Percentiles rank a stretch among this genome's conserved stretches.
These are phyloP conservation scores for Oceanites oceanicus DNA, from an alignment of 2,113 vertebrate species.

Conservation along the genomic window DNA sequence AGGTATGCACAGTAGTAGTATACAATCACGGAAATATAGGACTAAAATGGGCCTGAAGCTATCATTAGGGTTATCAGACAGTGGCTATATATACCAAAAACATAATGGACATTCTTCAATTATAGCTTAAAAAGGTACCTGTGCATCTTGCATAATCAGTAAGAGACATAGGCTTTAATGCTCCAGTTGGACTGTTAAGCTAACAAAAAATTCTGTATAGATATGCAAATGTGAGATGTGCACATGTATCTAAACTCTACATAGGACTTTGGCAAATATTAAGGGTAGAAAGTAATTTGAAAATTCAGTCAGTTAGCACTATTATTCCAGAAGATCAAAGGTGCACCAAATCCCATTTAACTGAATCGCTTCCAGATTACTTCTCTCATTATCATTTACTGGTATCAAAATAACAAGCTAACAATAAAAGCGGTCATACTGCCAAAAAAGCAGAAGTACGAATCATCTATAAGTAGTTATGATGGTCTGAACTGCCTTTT, in stretches of 20 bases:
- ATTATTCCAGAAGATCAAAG: background rate
- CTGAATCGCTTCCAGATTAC: background rate
- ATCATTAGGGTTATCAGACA: background rate
- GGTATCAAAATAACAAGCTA: background rate
- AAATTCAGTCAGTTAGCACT: background rate
- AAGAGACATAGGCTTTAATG: background rate
- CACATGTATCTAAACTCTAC: background rate
- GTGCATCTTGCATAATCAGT: background rate
- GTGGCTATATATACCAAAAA: background rate
- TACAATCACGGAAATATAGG: background rate
- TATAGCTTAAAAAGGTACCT: background rate
- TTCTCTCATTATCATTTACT: background rate
- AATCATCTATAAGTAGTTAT: background rate
- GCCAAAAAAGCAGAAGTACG: background rate
- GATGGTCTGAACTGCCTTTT: background rate
- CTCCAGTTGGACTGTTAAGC: background rate
- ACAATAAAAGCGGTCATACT: background rate
- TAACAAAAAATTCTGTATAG: background rate
- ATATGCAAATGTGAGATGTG: background rate
- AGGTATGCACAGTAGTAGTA: background rate
- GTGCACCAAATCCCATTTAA: background rate
- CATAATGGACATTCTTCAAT: background rate
- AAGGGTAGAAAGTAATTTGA: background rate
- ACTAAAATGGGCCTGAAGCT: background rate
- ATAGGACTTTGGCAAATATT: background rate